Conservation (phyloP, 2,113 vertebrate genomes). For the Phainopepla nitens region DNA sequence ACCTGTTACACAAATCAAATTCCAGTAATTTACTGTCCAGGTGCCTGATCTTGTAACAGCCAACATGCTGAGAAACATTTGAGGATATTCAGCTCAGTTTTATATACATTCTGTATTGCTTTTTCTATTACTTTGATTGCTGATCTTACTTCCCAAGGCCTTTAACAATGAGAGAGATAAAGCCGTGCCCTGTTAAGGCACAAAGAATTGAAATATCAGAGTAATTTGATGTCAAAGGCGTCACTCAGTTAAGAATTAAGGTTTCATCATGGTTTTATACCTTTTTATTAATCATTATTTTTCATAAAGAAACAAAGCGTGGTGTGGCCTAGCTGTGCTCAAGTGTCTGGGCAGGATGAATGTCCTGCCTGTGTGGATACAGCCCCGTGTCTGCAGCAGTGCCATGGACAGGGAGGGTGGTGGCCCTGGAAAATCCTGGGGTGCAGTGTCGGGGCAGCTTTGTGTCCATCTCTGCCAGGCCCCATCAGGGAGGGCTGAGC, state of each 20-base stretch:
- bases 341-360: neutral
- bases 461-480: neutral
- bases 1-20: conserved; percentile 40
- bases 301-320: neutral
- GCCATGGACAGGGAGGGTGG: neutral
- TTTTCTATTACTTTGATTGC: conserved; percentile 39
- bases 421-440: neutral
- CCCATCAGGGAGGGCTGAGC: neutral
- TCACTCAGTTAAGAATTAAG: conserved; percentile 4
- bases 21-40: conserved; percentile 43
- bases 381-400: neutral
- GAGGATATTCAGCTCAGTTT: neutral
- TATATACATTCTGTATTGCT: neutral
- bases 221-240: neutral
- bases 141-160: conserved; percentile 7
- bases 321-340: neutral
- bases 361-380: neutral
- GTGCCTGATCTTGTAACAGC: conserved; percentile 12
- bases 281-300: neutral
- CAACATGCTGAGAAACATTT: conserved; percentile 29
- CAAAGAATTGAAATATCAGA: neutral
- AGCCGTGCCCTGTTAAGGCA: neutral
- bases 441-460: neutral
- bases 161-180: neutral
- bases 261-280: neutral